A percentile compares a stretch with the other conserved stretches of the same genome.
These are phyloP conservation scores for Phortica magna DNA, from an alignment of 2,888 invertebrate species.

Conservation along the genomic window DNA sequence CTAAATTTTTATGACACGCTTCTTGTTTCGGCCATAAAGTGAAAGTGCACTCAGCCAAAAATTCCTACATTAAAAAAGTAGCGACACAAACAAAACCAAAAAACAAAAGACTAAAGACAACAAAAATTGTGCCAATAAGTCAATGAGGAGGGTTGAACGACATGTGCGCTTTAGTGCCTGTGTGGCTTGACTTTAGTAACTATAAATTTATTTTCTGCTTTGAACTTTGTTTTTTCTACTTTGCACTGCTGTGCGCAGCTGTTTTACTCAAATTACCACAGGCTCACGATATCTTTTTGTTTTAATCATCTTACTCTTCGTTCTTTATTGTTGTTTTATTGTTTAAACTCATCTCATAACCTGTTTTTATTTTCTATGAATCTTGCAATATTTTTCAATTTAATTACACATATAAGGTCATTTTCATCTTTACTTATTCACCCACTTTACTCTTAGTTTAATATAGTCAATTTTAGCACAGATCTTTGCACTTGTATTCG, in stretches of 20 bases:
- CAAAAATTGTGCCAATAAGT: conserved; percentile 52
- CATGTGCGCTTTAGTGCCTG: conserved; percentile 41
- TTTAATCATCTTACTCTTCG: too few relatives aligned
- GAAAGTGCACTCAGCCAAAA: conserved; percentile 64
- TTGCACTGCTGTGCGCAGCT: too few relatives aligned
- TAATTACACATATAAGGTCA: background rate
- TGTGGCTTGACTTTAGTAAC: background rate
- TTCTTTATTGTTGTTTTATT: too few relatives aligned
- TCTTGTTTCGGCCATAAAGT: conserved; percentile 46
- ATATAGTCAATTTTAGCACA: too few relatives aligned
- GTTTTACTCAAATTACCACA: background rate
- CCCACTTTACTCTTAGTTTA: too few relatives aligned
- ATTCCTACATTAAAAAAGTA: conserved; percentile 42
- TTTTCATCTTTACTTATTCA: background rate
- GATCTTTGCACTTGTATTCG: too few relatives aligned
- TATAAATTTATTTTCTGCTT: background rate
- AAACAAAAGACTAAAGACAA: background rate
- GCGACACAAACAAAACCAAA: background rate
- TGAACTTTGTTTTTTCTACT: background rate
- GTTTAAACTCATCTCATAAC: too few relatives aligned
- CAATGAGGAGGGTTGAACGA: conserved; percentile 53
- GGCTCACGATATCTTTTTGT: too few relatives aligned
- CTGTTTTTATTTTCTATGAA: too few relatives aligned
- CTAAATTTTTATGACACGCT: conserved; percentile 3
- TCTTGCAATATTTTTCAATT: background rate